phyloP scores from a whole-genome alignment of 2,113 vertebrate species.

The Platichthys stellatus region DNA sequence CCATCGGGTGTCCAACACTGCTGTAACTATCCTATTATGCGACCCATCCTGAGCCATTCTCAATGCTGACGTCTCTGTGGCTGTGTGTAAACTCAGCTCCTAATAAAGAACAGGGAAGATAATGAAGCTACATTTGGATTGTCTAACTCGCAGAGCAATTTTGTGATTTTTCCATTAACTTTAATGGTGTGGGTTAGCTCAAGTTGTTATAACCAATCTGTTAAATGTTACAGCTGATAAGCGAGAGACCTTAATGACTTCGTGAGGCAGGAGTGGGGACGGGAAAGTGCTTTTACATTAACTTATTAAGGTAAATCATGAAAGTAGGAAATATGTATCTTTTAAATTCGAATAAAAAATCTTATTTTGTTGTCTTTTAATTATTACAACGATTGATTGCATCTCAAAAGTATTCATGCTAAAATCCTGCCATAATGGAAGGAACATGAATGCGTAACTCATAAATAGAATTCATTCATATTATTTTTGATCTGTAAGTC shows the following conservation, averaged over 20 bases:
- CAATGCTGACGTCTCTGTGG: not conserved
- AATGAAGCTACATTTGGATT: not conserved
- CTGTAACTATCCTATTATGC: slow-evolving; percentile 8
- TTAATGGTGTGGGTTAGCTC: not conserved
- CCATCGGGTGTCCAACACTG: not conserved
- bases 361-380: not conserved
- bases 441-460: not conserved
- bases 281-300: not conserved
- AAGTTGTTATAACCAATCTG: not conserved
- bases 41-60: slow-evolving; percentile 1
- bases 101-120: not conserved
- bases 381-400: not conserved
- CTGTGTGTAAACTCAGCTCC: not conserved
- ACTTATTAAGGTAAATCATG: not conserved
- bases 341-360: not conserved
- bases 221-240: not conserved
- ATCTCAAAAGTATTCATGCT: not conserved
- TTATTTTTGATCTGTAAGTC: too few species aligned
- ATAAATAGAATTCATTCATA: too few species aligned
- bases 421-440: not conserved
- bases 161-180: not conserved
- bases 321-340: not conserved
- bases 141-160: not conserved
- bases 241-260: not conserved
- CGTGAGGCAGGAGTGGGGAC: not conserved